Conservation (phyloP, 2,888 invertebrate species). For the Andrena flavipes region DNA sequence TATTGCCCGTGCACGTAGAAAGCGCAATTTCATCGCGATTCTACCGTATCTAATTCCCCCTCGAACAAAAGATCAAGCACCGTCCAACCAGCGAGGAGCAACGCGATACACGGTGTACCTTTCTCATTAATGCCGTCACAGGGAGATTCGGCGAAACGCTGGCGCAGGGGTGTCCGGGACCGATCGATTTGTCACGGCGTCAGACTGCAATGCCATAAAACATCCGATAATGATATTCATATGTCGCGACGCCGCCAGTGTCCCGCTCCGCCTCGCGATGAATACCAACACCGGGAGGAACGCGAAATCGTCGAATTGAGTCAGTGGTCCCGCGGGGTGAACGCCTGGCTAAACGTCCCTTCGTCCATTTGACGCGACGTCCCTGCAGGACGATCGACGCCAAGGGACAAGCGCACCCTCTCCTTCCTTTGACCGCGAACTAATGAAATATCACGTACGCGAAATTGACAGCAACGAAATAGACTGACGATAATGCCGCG, state of each 20-base stretch:
- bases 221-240: constrained; percentile 81
- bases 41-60: constrained; percentile 24
- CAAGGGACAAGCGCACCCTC: constrained; percentile 66
- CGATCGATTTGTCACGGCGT: constrained; percentile 80
- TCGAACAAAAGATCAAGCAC: neutral
- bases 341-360: constrained; percentile 55
- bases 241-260: constrained; percentile 61
- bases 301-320: constrained; percentile 57
- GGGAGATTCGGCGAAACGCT: constrained; percentile 57
- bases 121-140: constrained; percentile 47
- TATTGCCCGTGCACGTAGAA: neutral
- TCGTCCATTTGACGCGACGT: constrained; percentile 46
- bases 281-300: constrained; percentile 66
- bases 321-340: constrained; percentile 58
- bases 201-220: constrained; percentile 77
- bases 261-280: constrained; percentile 48
- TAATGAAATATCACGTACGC: constrained; percentile 81
- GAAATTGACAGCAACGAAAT: constrained; percentile 76
- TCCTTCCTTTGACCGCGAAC: constrained; percentile 56
- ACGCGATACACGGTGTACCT: constrained; percentile 13
- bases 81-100: neutral
- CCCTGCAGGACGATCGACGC: constrained; percentile 71
- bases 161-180: constrained; percentile 63
- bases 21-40: constrained; percentile 35
- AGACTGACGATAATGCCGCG: constrained; percentile 65